Conservation (phyloP, 92 coral and sea anemone genomes). For the Heliopora coerulea region DNA sequence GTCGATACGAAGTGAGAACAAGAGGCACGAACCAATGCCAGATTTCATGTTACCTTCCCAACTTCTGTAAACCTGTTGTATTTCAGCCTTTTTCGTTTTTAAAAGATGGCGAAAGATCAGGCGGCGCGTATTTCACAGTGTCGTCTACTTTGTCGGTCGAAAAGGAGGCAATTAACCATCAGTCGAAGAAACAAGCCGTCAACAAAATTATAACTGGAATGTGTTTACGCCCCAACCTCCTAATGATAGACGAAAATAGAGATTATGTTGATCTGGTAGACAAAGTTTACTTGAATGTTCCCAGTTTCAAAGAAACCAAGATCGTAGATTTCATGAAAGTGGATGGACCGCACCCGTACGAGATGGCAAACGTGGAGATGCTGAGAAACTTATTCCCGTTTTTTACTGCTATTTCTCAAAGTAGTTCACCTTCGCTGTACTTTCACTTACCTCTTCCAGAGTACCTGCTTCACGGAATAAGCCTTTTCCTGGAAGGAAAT, state of each 20-base stretch:
- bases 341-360: conserved; percentile 28
- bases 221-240: conserved; percentile 25
- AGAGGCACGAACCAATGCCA: neutral
- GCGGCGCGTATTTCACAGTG: conserved; percentile 14
- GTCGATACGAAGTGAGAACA: conserved; percentile 14
- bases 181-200: neutral
- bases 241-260: neutral
- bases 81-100: conserved; percentile 23
- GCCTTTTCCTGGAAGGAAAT: conserved; percentile 13
- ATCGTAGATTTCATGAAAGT: neutral
- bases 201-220: conserved; percentile 17
- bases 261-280: neutral
- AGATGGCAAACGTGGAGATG: conserved; percentile 13
- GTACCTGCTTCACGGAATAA: conserved; percentile 19
- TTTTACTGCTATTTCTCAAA: conserved; percentile 12
- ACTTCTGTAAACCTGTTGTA: neutral
- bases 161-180: neutral
- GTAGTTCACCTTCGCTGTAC: neutral
- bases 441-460: conserved; percentile 33
- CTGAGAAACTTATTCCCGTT: conserved; percentile 7
- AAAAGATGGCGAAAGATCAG: neutral
- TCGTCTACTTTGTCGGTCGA: neutral
- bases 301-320: neutral
- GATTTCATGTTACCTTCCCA: neutral
- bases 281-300: neutral